Percentiles rank a stretch among this genome's conserved stretches.
Conservation (phyloP, 2,797 vertebrate species). For the Cuculus canorus region DNA sequence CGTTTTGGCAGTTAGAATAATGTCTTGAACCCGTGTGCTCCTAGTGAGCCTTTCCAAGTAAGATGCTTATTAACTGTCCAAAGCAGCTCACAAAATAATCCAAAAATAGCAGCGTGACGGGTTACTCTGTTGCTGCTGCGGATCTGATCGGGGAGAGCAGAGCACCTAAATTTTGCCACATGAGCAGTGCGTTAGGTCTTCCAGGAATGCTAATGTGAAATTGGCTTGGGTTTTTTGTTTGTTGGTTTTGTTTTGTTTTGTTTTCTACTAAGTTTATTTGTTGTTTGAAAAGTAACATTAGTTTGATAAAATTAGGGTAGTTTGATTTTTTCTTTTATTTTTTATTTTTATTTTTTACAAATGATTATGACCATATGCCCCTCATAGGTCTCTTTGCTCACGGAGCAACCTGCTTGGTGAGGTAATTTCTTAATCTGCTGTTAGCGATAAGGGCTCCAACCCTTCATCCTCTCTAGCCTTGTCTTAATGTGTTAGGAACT, state of each 20-base stretch:
- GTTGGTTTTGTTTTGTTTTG: neutral
- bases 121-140: conserved; percentile 50
- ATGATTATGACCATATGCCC: neutral
- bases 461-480: neutral
- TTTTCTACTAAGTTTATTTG: neutral
- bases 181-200: neutral
- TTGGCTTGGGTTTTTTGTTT: neutral
- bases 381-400: neutral
- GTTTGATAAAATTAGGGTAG: neutral
- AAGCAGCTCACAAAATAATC: conserved; percentile 34
- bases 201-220: neutral
- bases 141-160: conserved; percentile 35
- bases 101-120: conserved; percentile 54
- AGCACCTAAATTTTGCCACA: neutral
- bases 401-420: neutral
- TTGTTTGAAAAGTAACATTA: neutral
- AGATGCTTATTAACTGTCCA: conserved; percentile 55
- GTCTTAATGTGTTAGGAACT: neutral
- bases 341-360: too few relatives aligned
- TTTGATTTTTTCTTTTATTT: neutral
- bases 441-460: neutral
- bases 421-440: neutral
- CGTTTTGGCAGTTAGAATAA: neutral
- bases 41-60: conserved; percentile 35
- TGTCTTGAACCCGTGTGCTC: neutral